A percentile compares a stretch with the other conserved stretches of the same genome.
Evolutionary conservation across 2,888 invertebrate genomes (phyloP).

Genomic region (Sphinx pinastri): DNA sequence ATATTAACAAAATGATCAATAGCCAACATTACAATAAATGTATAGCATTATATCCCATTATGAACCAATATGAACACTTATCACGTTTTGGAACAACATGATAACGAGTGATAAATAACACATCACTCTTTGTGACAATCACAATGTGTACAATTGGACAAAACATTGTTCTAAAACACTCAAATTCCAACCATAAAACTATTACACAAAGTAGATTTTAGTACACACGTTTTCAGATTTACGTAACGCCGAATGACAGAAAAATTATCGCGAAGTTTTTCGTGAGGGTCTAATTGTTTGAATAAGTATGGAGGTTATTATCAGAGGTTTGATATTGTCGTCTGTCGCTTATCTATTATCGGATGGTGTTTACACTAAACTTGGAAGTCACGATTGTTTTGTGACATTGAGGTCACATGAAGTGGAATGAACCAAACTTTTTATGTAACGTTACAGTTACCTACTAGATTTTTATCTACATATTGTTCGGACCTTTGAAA

Average conservation of each 20-base stretch:
- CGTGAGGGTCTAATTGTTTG: slow-evolving; percentile 54
- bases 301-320: slow-evolving; percentile 48
- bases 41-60: slow-evolving; percentile 44
- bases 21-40: slow-evolving; percentile 42
- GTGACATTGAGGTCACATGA: slow-evolving; percentile 41
- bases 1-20: background rate
- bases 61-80: slow-evolving; percentile 44
- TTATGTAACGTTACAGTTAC: background rate
- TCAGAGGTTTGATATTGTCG: slow-evolving; percentile 54
- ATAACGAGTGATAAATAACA: slow-evolving; percentile 51
- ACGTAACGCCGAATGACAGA: slow-evolving; percentile 43
- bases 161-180: background rate
- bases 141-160: slow-evolving; percentile 40
- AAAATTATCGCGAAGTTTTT: slow-evolving; percentile 53
- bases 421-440: slow-evolving; percentile 11
- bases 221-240: slow-evolving; percentile 26
- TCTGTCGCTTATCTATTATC: slow-evolving; percentile 56
- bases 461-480: too few relatives aligned
- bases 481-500: too few relatives aligned
- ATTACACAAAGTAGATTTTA: slow-evolving; percentile 20
- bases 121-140: slow-evolving; percentile 65
- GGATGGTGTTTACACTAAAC: slow-evolving; percentile 42
- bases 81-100: slow-evolving; percentile 31
- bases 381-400: slow-evolving; percentile 53
- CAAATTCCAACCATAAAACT: slow-evolving; percentile 14